A percentile compares a stretch with the other conserved stretches of the same genome.
Conservation (phyloP, 2,888 invertebrate species). For the Lycophotia porphyrea region DNA sequence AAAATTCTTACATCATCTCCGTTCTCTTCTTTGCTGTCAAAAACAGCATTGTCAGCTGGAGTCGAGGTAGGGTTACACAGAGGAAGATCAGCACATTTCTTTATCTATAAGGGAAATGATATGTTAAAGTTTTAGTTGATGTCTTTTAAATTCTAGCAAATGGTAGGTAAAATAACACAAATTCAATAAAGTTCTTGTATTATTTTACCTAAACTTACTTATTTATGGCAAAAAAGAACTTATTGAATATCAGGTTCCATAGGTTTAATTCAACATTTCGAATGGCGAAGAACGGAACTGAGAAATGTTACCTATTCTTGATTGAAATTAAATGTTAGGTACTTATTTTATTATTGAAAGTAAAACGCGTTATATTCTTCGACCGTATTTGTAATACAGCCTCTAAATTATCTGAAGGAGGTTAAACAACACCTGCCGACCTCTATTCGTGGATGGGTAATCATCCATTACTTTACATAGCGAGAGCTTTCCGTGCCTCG, state of each 20-base stretch:
- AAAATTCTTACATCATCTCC: constrained; percentile 67
- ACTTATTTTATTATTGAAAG: too few species aligned
- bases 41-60: constrained; percentile 67
- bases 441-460: too few species aligned
- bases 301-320: too few species aligned
- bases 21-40: constrained; percentile 66
- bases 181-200: not conserved
- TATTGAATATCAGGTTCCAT: not conserved
- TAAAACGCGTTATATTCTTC: too few species aligned
- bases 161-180: not conserved
- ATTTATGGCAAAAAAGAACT: not conserved
- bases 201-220: not conserved
- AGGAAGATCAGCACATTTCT: constrained; percentile 80
- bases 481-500: too few species aligned
- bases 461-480: too few species aligned
- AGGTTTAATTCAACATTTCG: not conserved
- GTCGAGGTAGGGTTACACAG: constrained; percentile 66
- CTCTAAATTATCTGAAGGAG: too few species aligned
- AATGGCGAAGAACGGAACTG: too few species aligned
- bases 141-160: not conserved
- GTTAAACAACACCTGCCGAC: constrained; percentile 72
- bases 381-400: too few species aligned
- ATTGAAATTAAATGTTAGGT: too few species aligned
- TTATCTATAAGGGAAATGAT: constrained; percentile 72
- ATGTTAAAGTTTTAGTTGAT: not conserved